Conservation (phyloP, 2,113 vertebrate genomes). For the Coreoperca whiteheadi region DNA sequence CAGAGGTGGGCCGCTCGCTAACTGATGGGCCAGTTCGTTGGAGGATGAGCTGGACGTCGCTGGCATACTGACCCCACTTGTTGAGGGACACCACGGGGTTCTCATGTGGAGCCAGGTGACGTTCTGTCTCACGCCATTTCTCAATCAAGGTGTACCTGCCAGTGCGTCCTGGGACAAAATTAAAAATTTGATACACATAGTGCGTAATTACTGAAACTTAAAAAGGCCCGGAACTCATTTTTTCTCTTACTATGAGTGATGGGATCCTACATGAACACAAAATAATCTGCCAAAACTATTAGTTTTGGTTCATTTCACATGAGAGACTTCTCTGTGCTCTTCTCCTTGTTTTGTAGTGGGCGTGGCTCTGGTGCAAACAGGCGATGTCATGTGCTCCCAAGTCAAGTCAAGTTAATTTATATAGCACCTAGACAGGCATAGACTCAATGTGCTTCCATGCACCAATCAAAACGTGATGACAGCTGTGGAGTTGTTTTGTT, state of each 20-base stretch:
- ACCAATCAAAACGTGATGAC: neutral
- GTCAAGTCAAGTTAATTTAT: too few relatives aligned
- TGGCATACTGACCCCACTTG: constrained; percentile 97
- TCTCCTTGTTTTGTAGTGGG: neutral
- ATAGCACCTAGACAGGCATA: too few relatives aligned
- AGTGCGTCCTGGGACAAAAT: constrained; percentile 87
- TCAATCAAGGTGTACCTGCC: constrained; percentile 96
- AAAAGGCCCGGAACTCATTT: neutral
- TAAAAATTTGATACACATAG: neutral
- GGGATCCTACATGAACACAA: neutral
- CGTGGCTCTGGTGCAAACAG: neutral
- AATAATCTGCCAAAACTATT: neutral
- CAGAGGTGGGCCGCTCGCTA: constrained; percentile 91
- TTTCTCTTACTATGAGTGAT: neutral
- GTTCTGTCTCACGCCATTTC: constrained; percentile 95
- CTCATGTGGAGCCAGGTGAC: constrained; percentile 93
- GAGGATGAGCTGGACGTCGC: constrained; percentile 95
- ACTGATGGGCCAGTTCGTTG: constrained; percentile 92
- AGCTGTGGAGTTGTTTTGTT: constrained; percentile 8
- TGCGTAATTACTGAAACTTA: neutral
- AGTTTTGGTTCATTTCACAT: neutral
- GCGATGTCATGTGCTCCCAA: neutral
- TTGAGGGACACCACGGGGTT: constrained; percentile 95
- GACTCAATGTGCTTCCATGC: neutral
- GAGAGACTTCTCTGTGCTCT: neutral